Evolutionary conservation across 2,797 vertebrate species (phyloP).

Genomic region (Pantherophis alleghaniensis): DNA sequence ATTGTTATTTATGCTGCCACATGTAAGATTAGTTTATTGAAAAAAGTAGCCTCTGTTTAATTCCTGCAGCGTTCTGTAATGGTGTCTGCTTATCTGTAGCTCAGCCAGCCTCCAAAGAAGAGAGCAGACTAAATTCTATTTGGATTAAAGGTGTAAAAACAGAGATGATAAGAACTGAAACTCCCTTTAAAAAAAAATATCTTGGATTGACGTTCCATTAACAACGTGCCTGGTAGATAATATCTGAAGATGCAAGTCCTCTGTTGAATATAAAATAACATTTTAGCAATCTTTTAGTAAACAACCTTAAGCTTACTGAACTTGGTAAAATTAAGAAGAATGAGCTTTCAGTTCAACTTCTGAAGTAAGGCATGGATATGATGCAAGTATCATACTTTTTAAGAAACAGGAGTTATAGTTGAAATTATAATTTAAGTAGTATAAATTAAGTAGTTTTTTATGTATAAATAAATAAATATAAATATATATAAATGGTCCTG

Average conservation of each 20-base stretch:
- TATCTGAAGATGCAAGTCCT: conserved; percentile 19
- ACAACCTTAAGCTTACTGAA: conserved; percentile 13
- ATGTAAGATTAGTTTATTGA: neutral
- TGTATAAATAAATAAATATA: neutral
- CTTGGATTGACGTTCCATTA: conserved; percentile 26
- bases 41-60: conserved; percentile 30
- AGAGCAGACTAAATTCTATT: conserved; percentile 35
- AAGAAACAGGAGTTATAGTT: neutral
- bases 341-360: neutral
- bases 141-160: conserved; percentile 46
- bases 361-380: neutral
- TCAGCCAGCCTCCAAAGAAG: conserved; percentile 24
- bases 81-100: conserved; percentile 41
- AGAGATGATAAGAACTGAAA: conserved; percentile 36
- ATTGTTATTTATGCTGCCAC: conserved; percentile 20
- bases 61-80: conserved; percentile 8
- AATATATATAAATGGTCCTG: neutral
- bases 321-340: conserved; percentile 14
- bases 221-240: conserved; percentile 34
- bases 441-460: neutral
- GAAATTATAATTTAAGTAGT: neutral
- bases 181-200: neutral
- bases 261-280: conserved; percentile 16
- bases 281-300: conserved; percentile 28
- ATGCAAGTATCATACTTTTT: neutral